phyloP scores from a whole-genome alignment of 1,140 invertebrate species.

The Dufourea novaeangliae region DNA sequence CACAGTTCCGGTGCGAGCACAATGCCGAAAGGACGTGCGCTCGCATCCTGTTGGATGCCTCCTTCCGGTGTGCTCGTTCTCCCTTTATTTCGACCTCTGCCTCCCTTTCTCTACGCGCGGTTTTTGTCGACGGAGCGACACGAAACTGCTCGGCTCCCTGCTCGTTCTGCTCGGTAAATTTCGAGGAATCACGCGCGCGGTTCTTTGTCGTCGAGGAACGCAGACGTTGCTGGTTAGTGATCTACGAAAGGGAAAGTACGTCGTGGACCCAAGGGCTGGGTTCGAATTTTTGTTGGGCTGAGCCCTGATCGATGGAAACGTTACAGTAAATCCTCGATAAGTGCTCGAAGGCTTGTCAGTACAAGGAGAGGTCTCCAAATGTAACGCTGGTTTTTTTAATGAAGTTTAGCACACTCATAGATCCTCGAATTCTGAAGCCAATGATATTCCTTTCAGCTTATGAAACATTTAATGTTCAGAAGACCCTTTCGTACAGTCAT shows the following conservation, averaged over 20 bases:
- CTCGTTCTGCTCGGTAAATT: conserved; percentile 61
- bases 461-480: no score
- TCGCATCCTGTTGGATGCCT: conserved; percentile 72
- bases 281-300: no score
- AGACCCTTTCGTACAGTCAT: no score
- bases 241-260: conserved; percentile 32
- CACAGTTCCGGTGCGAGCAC: conserved; percentile 73
- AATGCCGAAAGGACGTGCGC: conserved; percentile 71
- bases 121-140: conserved; percentile 44
- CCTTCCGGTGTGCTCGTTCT: conserved; percentile 65
- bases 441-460: no score
- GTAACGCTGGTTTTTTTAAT: no score
- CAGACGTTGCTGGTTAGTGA: background rate
- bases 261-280: background rate
- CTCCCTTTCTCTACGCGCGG: background rate
- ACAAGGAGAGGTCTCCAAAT: no score
- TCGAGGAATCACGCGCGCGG: conserved; percentile 57
- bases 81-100: background rate
- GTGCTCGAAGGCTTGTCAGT: no score
- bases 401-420: no score
- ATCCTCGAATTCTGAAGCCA: no score
- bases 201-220: conserved; percentile 39
- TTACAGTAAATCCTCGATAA: no score
- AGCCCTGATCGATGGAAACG: no score
- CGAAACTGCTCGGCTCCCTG: conserved; percentile 49